Conservation (phyloP, 2,888 invertebrate genomes). For the Acanthosepion lycidas region DNA sequence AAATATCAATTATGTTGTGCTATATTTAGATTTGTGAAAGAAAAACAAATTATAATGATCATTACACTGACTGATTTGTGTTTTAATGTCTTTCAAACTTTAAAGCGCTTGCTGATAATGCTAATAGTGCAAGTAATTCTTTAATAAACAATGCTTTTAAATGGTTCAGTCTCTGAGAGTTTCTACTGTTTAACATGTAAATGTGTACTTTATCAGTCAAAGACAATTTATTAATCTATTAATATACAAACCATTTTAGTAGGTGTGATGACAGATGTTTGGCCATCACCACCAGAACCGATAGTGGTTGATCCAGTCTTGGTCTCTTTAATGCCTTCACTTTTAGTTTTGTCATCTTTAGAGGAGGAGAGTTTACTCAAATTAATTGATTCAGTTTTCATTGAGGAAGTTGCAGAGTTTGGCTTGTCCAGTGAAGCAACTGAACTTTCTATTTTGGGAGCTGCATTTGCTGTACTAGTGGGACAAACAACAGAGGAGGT, state of each 20-base stretch:
- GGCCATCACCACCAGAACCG: background rate
- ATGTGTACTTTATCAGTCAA: too few relatives aligned
- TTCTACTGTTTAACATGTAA: too few relatives aligned
- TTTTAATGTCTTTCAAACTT: too few relatives aligned
- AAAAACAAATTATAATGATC: too few relatives aligned
- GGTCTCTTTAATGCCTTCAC: background rate
- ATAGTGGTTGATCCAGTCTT: background rate
- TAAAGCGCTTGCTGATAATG: too few relatives aligned
- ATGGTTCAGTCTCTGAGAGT: too few relatives aligned
- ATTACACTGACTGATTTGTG: too few relatives aligned
- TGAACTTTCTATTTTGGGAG: background rate
- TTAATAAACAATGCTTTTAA: too few relatives aligned
- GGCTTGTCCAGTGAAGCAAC: background rate
- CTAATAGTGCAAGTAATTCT: too few relatives aligned
- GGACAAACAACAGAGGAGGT: background rate
- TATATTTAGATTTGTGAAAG: too few relatives aligned
- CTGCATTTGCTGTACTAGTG: background rate
- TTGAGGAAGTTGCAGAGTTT: background rate
- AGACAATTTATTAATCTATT: background rate
- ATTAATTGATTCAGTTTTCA: background rate
- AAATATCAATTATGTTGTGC: too few relatives aligned
- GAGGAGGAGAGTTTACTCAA: background rate
- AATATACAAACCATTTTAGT: conserved; percentile 5
- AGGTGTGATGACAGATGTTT: conserved; percentile 34
- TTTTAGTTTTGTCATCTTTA: background rate